Base-by-base conservation (phyloP, 2,888 invertebrate genomes). In the Drosophila siamana region DNA sequence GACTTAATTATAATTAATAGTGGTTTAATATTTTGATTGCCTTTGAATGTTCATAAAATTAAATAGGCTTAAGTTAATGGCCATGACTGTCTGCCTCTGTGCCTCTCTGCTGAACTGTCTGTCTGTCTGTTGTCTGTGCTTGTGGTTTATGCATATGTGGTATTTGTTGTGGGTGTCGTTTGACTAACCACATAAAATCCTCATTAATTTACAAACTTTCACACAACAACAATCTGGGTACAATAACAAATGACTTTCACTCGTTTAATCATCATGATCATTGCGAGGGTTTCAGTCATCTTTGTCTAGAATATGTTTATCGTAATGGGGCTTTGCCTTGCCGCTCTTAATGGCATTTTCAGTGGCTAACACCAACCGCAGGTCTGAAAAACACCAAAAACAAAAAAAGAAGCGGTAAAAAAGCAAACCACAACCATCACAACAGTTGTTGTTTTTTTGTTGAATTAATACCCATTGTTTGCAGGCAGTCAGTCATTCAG, bases 151-250 rank as follows among this genome's bases (percentile, higher is more conserved):
- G 46, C 43, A 41, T 59, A 9, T 61, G 75, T 69, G 59, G 57
- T 59, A 41, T 47, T 40, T 22, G 57, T 59, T 76, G 72, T 76
- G 72, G 61, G 61, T 72, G 68, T 62, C 59, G 51, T 61, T 61
- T 54, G 71, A 61, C 71, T 73, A 73, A 85, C 82, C 82, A 72
- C 86, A 83, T 71, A 55, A 73, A 80, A 80, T 77, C 82, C 78
- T 78, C 82, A 75, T 78, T 71, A 67, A 61, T 62, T 82, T 80
- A 71, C 74, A 70, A 77, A 75, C 82, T 83, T 83, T 83, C 86
- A 51, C 80, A 60, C 33, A 47, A 47, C 33, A n/a, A n/a, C 33
- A 33, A 33, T 9, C 9, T 4, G n/a, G 11, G n/a, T 33, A n/a
- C 6, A 33, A 9, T 33, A 70, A 46, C 61, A 72, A 64, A 67